phyloP scores from a whole-genome alignment of 2,113 vertebrate species.

The Egretta garzetta region DNA sequence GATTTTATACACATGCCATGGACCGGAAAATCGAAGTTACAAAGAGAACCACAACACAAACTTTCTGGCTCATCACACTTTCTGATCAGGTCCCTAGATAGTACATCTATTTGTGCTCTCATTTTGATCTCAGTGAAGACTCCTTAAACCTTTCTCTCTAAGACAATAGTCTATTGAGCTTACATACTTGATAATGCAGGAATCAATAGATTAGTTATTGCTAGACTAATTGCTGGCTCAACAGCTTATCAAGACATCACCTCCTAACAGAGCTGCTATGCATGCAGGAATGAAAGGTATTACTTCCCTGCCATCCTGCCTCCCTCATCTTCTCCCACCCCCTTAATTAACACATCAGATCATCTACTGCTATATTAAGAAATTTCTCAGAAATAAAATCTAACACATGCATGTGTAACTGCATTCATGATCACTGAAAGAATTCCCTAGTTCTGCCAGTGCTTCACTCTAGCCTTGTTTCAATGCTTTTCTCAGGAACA shows the following conservation, averaged over 20 bases:
- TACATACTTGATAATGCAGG: not conserved
- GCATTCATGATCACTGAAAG: not conserved
- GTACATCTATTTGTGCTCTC: not conserved
- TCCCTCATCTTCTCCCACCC: not conserved
- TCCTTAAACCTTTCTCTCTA: not conserved
- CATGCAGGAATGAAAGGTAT: not conserved
- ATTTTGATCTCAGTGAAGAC: not conserved
- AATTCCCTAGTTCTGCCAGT: not conserved
- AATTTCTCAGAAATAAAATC: not conserved
- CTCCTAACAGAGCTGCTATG: not conserved
- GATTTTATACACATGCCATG: not conserved
- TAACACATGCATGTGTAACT: not conserved
- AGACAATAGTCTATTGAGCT: not conserved
- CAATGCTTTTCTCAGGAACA: not conserved
- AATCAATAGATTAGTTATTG: not conserved
- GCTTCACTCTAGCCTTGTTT: not conserved
- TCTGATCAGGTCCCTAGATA: not conserved
- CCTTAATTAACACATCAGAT: not conserved
- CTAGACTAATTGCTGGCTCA: not conserved
- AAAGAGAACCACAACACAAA: not conserved
- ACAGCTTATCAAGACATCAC: not conserved
- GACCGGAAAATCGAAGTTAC: not conserved
- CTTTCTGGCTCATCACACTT: not conserved
- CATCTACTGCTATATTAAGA: not conserved
- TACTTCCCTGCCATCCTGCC: not conserved